Evolutionary conservation across 2,797 vertebrate species (phyloP), one percentile per base, ranked within the genome.

Genomic region (Pristis pectinata): DNA sequence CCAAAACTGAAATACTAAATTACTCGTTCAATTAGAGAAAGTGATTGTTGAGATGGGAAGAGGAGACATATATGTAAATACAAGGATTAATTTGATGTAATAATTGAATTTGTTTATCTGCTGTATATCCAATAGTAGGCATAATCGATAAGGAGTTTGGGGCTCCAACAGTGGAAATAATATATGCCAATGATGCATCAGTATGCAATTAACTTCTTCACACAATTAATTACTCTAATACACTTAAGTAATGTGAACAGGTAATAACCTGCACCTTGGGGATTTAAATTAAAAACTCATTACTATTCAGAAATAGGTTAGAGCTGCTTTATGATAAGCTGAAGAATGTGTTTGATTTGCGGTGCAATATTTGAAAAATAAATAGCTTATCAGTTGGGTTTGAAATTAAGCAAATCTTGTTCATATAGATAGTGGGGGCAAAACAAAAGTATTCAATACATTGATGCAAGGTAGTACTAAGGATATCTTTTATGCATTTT

Each of bases 191-290:
- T 89, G 85, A 64, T 89, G 5, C 59, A 89, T 89, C 85, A 89
- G 27, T 37, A 37, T 89, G 34, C 61, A n/a, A 64, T 89, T 89
- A 13, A 89, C 64, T 64, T 61, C 17, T 22, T 22, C n/a, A 89
- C 85, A 89, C 53, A 89, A 61, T 89, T 64, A 89, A 61, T 89
- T 64, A 89, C 17, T 53, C 82, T 53, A 85, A 85, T 85, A 27
- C 82, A 85, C 49, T 64, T 89, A 89, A 89, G 85, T 89, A n/a
- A 89, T 89, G 17, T 89, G 34, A 56, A 89, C 56, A 89, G 85
- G n/a, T 89, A 89, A 61, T 61, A 89, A 89, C 85, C 56, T 89
- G 56, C 61, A 64, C 56, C 85, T 30, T 34, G 61, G 85, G 49
- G 56, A 89, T 19, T 64, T 89, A n/a, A 89, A 89, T 61, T 64